Base-by-base conservation (phyloP, 2,113 vertebrate species). In the Felis catus region DNA sequence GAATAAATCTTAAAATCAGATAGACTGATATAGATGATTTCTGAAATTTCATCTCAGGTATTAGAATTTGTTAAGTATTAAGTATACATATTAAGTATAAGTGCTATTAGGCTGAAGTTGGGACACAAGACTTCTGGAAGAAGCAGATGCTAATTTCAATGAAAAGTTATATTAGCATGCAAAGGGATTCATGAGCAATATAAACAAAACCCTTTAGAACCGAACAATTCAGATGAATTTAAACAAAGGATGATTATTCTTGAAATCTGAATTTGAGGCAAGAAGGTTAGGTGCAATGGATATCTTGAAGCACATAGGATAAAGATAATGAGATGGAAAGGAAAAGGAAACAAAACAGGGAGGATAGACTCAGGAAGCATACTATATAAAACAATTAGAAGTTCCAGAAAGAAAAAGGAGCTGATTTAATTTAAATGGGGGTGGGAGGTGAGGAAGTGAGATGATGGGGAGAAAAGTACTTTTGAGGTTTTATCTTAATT, bases 131-230 rank as follows among this genome's bases (percentile, higher is more conserved):
- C 31, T 93, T 7, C 3, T 41, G 13, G 5, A 58, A 96, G 61
- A 78, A 89, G 61, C 39, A 93, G 48, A n/a, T 84, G 51, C 4
- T 61, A 93, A 76, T 76, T 89, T 96, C 36, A 93, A 70, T 61
- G 76, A 66, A 93, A 66, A 80, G 58, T 21, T 55, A 73, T 53
- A 66, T n/a, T 45, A 65, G 41, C 33, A 71, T 70, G 48, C 11
- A 79, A 63, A 58, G 33, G 45, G 51, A 79, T 27, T 89, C 27
- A 93, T 36, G 27, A 71, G 10, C 21, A 63, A 53, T 68, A 81
- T 79, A 51, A n/a, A 27, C 6, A 91, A 83, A 29, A 82, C 8
- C 16, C 18, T 36, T 53, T 86, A 63, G 81, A 71, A 11, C 9
- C 10, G 81, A 80, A 36, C 63, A 45, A 66, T 45, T 76, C n/a